Evolutionary conservation across 2,797 vertebrate genomes (phyloP), one percentile per base, ranked within the genome.

Genomic region (Cirrhinus mrigala): DNA sequence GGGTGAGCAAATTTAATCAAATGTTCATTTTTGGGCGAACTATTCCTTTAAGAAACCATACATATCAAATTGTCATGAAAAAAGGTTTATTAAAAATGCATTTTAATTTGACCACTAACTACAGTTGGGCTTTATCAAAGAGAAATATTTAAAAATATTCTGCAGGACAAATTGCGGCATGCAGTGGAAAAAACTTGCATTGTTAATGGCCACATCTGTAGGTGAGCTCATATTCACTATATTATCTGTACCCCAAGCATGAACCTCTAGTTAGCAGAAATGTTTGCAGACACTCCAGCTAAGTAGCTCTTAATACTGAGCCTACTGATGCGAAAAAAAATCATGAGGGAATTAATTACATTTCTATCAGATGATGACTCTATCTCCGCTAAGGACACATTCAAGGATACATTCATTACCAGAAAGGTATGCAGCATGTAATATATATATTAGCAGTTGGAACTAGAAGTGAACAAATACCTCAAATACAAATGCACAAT

Each of bases 281-380:
- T 58, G 50, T 84, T 69, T 78, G 50, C 62, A 78, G 52, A 78
- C 75, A 69, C 64, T 70, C 24, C 11, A 29, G 37, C 33, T 56
- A 70, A 70, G 74, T 48, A 76, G 62, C 75, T 60, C 75, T 84
- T 77, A 70, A 84, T 69, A 84, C 29, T 7, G 75, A 78, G 62
- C 37, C 11, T 68, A 77, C 11, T 78, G 74, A 78, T 58, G 82
- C 4, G 15, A 18, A 24, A 68, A 33, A 80, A 52, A 80, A 66
- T n/a, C 27, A 74, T 66, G 48, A 80, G 18, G 62, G 74, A 84
- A 69, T 46, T 68, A 48, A 78, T 84, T 70, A 56, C 12, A 84
- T 69, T 76, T 56, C 48, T 16, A 84, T 84, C 83, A 84, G 37
- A 84, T 70, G 50, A 58, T 69, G 50, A 29, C 62, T 84, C 29